Base-by-base conservation (phyloP, 2,888 invertebrate genomes). In the Cosmopolites sordidus region DNA sequence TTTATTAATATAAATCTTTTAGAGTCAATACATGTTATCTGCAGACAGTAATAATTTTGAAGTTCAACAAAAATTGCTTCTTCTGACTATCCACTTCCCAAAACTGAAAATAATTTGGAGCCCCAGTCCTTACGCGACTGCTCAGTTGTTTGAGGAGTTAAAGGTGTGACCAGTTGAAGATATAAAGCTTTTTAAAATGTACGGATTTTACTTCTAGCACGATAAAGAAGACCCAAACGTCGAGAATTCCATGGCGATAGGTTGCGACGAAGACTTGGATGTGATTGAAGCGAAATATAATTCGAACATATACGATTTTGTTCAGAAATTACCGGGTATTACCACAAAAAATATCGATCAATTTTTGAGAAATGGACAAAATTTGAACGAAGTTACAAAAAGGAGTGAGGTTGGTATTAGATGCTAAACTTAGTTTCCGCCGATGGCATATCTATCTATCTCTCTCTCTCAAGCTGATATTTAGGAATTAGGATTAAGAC, bases 41-140 rank as follows among this genome's bases (percentile, higher is more conserved):
- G 87, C 82, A 54, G 89, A 91, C 63, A 79, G 84, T 52, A 82
- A 85, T 12, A 87, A 83, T 64, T 81, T 84, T 45, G 89, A 92
- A 64, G 83, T 94, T 38, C 87, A 89, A 65, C 86, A 92, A 60
- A 92, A 92, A 71, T 75, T 99, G 48, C 87, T 95, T 62, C 77
- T 98, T 29, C 79, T 99, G n/a, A 96, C 98, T 0, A 77, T 98
- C 62, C 92, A 96, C 71, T 97, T 98, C 75, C 97, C 98, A 1
- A 84, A 88, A 65, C 76, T 99, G 58, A 87, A 92, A 62, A 77
- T 98, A 6, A 87, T 98, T 29, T 98, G 98, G 98, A 96, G 96
- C 9, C 93, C 94, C 1, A 93, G 90, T 71, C 96, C 98, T 0
- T 91, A 93, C 72, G 95, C 95, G 33, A 93, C 95, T 0, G 94